Evolutionary conservation across 2,888 invertebrate species (phyloP), one percentile per base, ranked within the genome.

Genomic region (Aleiodes alternator): DNA sequence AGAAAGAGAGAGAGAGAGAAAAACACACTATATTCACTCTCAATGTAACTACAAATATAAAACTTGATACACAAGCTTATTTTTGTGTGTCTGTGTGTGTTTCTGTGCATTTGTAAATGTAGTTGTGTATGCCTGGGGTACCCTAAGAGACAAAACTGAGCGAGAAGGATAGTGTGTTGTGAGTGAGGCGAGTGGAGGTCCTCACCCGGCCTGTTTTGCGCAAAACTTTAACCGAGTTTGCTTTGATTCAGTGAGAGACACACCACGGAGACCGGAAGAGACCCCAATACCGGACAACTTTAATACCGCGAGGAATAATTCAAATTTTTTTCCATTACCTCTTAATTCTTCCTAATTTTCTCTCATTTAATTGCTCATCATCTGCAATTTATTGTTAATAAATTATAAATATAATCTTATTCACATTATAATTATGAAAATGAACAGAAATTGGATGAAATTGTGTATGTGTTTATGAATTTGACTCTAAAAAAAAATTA

Each of bases 191-290:
- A 71, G 59, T 81, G 83, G 81, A 81, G 80, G 78, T 72, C 69
- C 71, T 69, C 31, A 70, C 59, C 59, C 59, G 59, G 59, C 14
- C 59, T 84, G 84, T 87, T 23, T 87, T 87, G 87, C 87, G 87
- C 87, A 87, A 87, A 87, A 87, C 85, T 86, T 84, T 84, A 83
- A 83, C 82, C 82, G 79, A 82, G 83, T 83, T 83, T 82, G 82
- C 82, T 85, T 79, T 82, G 83, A 75, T 66, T 69, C 72, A 76
- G 77, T 73, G 84, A 84, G 84, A 85, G 83, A 84, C 83, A 85
- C 83, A 84, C 80, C 84, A 83, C 84, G 83, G 85, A 84, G 85
- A 86, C 87, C 87, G 86, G 86, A 87, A 87, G 86, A 76, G 78
- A 84, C 23, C 83, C 83, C 83, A 84, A 84, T 84, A 81, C 82